Evolutionary conservation across 2,888 invertebrate genomes (phyloP), one percentile per base, ranked within the genome.

Genomic region (Cerastis rubricosa): DNA sequence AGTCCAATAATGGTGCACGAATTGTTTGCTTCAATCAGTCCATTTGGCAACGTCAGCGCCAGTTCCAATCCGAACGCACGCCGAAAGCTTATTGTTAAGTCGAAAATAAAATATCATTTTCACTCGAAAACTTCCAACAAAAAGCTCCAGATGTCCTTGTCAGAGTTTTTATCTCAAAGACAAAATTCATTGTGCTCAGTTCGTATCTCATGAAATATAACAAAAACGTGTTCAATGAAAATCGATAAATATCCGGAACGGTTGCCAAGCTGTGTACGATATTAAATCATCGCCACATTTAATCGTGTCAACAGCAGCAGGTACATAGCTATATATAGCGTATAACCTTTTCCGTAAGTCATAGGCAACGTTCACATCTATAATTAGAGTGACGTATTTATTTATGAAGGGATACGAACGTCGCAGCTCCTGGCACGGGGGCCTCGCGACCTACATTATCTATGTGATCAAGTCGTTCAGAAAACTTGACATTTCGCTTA

Each of bases 301-400:
- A 79, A 86, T 85, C 84, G 80, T 87, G 85, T 87, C 89, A 85
- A 80, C 87, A 84, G 66, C 83, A 83, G 85, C 83, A 81, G 82
- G 85, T 87, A 85, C 81, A 85, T 83, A 71, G 67, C 66, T 89
- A 80, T 79, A 73, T 81, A 86, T 79, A 85, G 71, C 78, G 17
- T 85, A 78, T 85, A 88, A 88, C 87, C 86, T 88, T 88, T 89
- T 85, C 81, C 87, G 87, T 88, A 85, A 84, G 71, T 83, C 84
- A 77, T 87, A 87, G 83, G 73, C 81, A 84, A 85, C 85, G 85
- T 84, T 85, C 81, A 84, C 83, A 71, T 84, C 91, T 93, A 93
- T 93, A 93, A 94, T 94, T 93, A 93, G 92, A 85, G 86, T 85
- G 85, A 90, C 92, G 91, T 92, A 93, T 93, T 92, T 92, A 93